Conservation (phyloP, 2,797 vertebrate genomes). For the Furcifer pardalis region DNA sequence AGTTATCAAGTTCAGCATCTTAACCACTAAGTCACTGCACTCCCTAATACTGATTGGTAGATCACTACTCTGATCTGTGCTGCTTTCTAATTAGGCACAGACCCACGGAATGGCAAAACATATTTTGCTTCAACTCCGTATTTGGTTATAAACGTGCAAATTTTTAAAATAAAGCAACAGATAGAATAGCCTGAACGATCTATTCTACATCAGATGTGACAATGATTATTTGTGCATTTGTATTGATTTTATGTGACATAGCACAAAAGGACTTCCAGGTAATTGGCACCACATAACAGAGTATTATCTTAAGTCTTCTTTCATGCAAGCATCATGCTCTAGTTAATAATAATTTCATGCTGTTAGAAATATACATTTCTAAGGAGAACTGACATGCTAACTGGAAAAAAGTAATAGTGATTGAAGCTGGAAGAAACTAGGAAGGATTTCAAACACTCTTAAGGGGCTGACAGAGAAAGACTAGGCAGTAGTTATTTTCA, state of each 20-base stretch:
- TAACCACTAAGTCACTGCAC: too few relatives aligned
- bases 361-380: conserved; percentile 69
- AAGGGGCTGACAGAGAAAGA: conserved; percentile 61
- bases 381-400: conserved; percentile 80
- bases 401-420: conserved; percentile 66
- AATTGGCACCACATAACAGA: background rate
- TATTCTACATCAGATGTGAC: background rate
- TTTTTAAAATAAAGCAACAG: background rate
- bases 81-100: background rate
- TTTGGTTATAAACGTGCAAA: background rate
- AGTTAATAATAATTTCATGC: conserved; percentile 72
- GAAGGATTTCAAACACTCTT: conserved; percentile 51
- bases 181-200: background rate
- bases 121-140: background rate
- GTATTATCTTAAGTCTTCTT: conserved; percentile 9
- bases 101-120: background rate
- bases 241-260: too few relatives aligned
- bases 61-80: background rate
- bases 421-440: conserved; percentile 60
- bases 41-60: background rate
- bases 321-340: conserved; percentile 63
- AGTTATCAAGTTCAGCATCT: too few relatives aligned
- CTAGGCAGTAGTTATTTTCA: conserved; percentile 32
- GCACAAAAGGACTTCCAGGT: background rate
- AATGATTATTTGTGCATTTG: background rate